Evolutionary conservation across 1,140 invertebrate species (phyloP), one percentile per base, ranked within the genome.

Genomic region (Drosophila ficusphila): DNA sequence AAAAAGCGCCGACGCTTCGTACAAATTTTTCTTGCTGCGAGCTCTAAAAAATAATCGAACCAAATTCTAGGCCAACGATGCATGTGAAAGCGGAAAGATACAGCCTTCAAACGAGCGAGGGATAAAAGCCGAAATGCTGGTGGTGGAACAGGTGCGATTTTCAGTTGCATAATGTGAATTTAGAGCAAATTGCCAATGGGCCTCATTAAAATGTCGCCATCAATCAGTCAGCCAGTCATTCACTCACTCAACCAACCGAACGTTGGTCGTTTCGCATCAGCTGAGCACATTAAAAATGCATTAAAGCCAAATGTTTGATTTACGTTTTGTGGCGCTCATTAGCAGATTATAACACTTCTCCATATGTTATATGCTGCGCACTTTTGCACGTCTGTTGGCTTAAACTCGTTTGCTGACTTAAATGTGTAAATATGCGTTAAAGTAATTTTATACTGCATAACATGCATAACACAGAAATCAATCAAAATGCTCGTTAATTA

Each of bases 271-370:
- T 60, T 25, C 58, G 38, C 38, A 38, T 69, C 68, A 54, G 38
- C 52, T 65, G 46, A 52, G 23, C 58, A 71, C 53, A 69, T 76
- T 51, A 56, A 36, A 72, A 72, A 53, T 39, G 51, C 77, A 76
- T 79, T 72, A 52, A 71, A 67, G 23, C 27, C 38, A 75, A 77
- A 67, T 83, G 64, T 82, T 73, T 65, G 39, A 79, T 76, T 81
- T 69, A 27, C 58, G 67, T 67, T 61, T 57, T 12, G 47, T 47
- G 34, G 4, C 19, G 60, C 33, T 65, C 42, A 67, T 67, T 67
- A 67, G 58, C 42, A 38, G 34, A 27, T 41, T 65, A 64, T 48
- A 58, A 11, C 57, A 60, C 53, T 60, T 41, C 0, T 8, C 18
- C 42, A 29, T 38, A 5, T 60, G 38, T 33, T 31, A 25, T 33